Evolutionary conservation across 2,888 invertebrate species (phyloP).

Genomic region (Eulithis testata): DNA sequence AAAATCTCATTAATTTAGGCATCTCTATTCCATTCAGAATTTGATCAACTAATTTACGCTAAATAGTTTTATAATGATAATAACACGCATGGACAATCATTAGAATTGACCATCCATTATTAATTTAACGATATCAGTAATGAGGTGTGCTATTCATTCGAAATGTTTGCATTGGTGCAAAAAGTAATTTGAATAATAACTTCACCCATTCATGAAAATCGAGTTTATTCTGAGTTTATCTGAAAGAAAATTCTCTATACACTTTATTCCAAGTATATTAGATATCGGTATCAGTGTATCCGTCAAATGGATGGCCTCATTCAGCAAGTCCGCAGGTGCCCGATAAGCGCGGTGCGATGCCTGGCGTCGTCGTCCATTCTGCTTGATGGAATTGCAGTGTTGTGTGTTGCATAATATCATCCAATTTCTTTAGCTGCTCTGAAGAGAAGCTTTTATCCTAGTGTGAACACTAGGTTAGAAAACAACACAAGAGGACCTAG

Average conservation of each 20-base stretch:
- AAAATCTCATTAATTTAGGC: no score
- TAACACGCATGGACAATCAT: neutral
- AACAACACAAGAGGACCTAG: no score
- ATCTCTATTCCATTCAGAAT: neutral
- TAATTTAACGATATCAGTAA: no score
- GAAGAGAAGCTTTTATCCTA: no score
- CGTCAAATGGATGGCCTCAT: constrained; percentile 72
- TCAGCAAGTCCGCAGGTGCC: constrained; percentile 72
- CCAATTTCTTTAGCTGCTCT: constrained; percentile 36
- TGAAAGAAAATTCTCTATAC: neutral
- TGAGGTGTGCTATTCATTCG: no score
- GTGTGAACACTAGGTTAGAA: no score
- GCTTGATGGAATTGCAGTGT: constrained; percentile 72
- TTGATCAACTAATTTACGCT: neutral
- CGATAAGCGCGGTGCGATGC: constrained; percentile 63
- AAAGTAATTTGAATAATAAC: neutral
- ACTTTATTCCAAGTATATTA: constrained; percentile 24
- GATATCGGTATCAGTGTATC: constrained; percentile 45
- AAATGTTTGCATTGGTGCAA: neutral
- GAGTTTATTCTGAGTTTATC: neutral
- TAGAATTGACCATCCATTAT: no score
- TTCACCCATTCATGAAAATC: neutral
- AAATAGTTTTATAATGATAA: neutral
- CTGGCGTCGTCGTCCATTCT: constrained; percentile 57
- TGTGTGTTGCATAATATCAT: constrained; percentile 62